Evolutionary conservation across 1,140 invertebrate species (phyloP).

Genomic region (Heliconius hewitsoni): DNA sequence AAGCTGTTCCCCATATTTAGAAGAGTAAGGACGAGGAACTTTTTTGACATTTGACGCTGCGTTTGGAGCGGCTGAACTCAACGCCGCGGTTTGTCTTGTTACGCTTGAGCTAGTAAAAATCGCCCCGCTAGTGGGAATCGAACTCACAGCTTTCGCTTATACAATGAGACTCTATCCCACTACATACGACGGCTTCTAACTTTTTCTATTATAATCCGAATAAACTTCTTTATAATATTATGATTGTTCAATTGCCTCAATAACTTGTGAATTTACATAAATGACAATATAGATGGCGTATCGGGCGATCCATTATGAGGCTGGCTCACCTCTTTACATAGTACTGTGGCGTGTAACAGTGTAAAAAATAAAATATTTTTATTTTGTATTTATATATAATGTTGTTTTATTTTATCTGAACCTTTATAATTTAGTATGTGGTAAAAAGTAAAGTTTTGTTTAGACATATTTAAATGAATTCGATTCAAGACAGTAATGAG

Average conservation of each 20-base stretch:
- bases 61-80: neutral
- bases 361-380: neutral
- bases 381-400: neutral
- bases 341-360: neutral
- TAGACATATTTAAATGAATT: too few relatives aligned
- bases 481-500: too few relatives aligned
- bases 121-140: too few relatives aligned
- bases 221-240: neutral
- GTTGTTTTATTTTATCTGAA: neutral
- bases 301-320: conserved; percentile 26
- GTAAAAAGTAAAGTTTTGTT: too few relatives aligned
- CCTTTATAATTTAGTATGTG: too few relatives aligned
- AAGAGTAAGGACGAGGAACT: too few relatives aligned
- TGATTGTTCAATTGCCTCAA: conserved; percentile 23
- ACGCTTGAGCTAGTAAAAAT: too few relatives aligned
- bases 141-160: too few relatives aligned
- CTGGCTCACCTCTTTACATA: conserved; percentile 28
- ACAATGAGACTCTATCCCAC: too few relatives aligned
- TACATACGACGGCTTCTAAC: too few relatives aligned
- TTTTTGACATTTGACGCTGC: neutral
- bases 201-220: neutral
- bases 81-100: neutral
- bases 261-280: conserved; percentile 32
- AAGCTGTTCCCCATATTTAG: too few relatives aligned
- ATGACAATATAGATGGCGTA: conserved; percentile 32